Evolutionary conservation across 2,888 invertebrate species (phyloP).

Genomic region (Acronicta alni): DNA sequence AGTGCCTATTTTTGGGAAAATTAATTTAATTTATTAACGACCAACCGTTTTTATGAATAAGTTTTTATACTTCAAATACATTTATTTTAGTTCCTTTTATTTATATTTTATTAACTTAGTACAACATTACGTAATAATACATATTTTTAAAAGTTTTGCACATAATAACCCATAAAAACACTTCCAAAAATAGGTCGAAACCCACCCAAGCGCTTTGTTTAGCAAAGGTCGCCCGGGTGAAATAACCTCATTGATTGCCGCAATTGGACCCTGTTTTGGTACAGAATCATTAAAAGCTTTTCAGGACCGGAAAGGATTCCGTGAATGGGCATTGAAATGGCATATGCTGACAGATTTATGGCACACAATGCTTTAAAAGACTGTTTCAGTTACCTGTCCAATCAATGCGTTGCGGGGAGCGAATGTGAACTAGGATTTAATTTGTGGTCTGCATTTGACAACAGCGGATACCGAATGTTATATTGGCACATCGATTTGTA

Average conservation of each 20-base stretch:
- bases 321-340: conserved; percentile 57
- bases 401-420: conserved; percentile 33
- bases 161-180: conserved; percentile 7
- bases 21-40: too few relatives aligned
- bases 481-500: conserved; percentile 32
- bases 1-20: too few relatives aligned
- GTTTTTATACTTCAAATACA: too few relatives aligned
- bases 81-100: too few relatives aligned
- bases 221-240: conserved; percentile 39
- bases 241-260: conserved; percentile 54
- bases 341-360: conserved; percentile 56
- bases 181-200: conserved; percentile 21
- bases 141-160: too few relatives aligned
- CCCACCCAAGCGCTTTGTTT: conserved; percentile 27
- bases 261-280: conserved; percentile 38
- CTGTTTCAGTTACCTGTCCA: conserved; percentile 48
- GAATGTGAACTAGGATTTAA: conserved; percentile 50
- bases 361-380: conserved; percentile 45
- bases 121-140: not conserved
- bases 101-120: not conserved
- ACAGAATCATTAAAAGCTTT: conserved; percentile 57
- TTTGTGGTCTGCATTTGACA: conserved; percentile 38
- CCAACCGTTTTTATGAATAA: too few relatives aligned
- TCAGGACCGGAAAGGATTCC: conserved; percentile 45
- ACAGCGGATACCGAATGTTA: conserved; percentile 14